These are phyloP conservation scores for Lagopus muta DNA, from an alignment of 2,113 vertebrate genomes.

Conservation along the genomic window DNA sequence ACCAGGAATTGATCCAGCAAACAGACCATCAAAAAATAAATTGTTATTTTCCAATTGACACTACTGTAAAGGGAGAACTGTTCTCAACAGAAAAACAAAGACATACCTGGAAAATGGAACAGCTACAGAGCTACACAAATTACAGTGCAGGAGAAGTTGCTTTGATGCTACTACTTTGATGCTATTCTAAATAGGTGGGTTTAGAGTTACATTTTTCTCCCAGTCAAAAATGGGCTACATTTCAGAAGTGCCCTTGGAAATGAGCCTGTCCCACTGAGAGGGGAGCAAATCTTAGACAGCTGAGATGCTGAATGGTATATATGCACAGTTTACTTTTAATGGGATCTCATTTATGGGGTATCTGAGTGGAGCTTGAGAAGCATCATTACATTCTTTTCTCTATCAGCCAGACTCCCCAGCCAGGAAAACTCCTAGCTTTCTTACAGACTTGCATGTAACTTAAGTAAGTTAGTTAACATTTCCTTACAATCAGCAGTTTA, in stretches of 20 bases:
- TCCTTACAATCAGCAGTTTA: background rate
- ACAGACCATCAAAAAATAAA: slow-evolving; percentile 1
- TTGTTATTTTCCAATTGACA: slow-evolving; percentile 21
- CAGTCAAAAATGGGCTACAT: background rate
- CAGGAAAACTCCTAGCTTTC: background rate
- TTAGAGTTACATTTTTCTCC: background rate
- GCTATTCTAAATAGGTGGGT: background rate
- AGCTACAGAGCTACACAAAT: slow-evolving; percentile 26
- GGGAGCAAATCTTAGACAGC: background rate
- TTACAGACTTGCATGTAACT: background rate
- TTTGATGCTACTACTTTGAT: slow-evolving; percentile 18
- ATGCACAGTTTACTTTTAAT: background rate
- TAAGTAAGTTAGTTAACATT: background rate
- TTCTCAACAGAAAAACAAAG: slow-evolving; percentile 34
- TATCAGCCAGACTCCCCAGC: background rate
- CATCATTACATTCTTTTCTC: background rate
- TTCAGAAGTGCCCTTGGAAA: background rate
- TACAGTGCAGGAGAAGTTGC: slow-evolving; percentile 1
- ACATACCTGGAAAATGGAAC: background rate
- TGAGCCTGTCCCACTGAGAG: background rate
- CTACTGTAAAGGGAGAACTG: background rate
- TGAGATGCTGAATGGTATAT: background rate
- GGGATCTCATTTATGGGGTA: background rate
- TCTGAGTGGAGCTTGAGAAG: background rate
- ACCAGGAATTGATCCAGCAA: slow-evolving; percentile 28